Conservation (phyloP, 2,888 invertebrate species). For the Gymnocheta viridis region DNA sequence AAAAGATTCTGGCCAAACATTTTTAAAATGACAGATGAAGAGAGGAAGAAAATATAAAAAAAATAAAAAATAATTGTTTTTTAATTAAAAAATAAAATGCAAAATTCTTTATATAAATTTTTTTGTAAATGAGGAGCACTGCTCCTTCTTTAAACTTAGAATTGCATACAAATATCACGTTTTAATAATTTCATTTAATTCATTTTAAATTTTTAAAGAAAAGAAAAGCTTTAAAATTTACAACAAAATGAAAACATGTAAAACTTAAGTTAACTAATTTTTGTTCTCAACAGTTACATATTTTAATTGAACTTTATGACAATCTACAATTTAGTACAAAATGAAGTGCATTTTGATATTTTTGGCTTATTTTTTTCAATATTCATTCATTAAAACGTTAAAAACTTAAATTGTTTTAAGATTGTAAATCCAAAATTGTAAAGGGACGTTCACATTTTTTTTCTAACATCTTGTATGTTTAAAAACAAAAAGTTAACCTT, state of each 20-base stretch:
- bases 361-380: constrained; percentile 42
- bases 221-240: constrained; percentile 68
- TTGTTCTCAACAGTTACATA: constrained; percentile 20
- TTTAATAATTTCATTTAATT: constrained; percentile 68
- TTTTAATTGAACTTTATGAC: constrained; percentile 19
- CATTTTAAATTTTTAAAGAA: constrained; percentile 21
- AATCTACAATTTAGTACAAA: constrained; percentile 62
- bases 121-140: constrained; percentile 68
- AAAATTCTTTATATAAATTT: constrained; percentile 77
- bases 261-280: constrained; percentile 2
- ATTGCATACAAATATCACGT: constrained; percentile 72
- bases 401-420: constrained; percentile 28
- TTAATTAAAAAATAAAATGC: constrained; percentile 77
- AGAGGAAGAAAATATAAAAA: neutral
- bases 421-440: constrained; percentile 38
- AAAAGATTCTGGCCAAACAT: constrained; percentile 44
- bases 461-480: constrained; percentile 7
- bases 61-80: constrained; percentile 17
- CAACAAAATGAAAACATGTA: constrained; percentile 55
- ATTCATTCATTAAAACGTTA: neutral
- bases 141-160: constrained; percentile 69
- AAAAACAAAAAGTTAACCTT: constrained; percentile 72
- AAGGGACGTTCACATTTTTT: constrained; percentile 16
- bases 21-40: constrained; percentile 5
- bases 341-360: constrained; percentile 64